Evolutionary conservation across 2,888 invertebrate genomes (phyloP).

Genomic region (Venustoraphidia nigricollis): DNA sequence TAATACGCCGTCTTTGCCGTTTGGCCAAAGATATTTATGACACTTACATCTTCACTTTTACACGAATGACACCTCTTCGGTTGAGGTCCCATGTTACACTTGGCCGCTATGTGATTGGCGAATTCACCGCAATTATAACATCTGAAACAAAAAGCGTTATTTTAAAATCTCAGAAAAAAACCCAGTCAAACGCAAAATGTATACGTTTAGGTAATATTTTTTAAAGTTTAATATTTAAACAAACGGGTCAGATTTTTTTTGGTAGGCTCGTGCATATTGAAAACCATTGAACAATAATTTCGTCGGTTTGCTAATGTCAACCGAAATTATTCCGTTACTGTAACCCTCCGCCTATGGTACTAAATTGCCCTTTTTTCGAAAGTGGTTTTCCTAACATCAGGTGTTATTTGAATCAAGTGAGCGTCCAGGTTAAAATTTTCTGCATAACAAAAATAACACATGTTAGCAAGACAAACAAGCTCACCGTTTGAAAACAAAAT

Average conservation of each 20-base stretch:
- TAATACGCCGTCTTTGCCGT: too few species aligned
- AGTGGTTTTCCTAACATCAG: too few species aligned
- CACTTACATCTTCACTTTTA: constrained; percentile 50
- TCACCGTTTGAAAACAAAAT: neutral
- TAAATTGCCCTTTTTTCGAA: too few species aligned
- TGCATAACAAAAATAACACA: neutral
- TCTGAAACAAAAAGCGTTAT: constrained; percentile 29
- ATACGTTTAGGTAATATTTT: neutral
- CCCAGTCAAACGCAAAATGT: neutral
- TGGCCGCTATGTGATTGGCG: constrained; percentile 82
- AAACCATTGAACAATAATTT: too few species aligned
- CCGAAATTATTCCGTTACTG: too few species aligned
- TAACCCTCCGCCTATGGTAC: too few species aligned
- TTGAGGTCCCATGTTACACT: constrained; percentile 75
- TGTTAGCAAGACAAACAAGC: neutral
- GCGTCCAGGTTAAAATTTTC: too few species aligned
- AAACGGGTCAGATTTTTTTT: neutral
- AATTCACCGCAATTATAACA: constrained; percentile 91
- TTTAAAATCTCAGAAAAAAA: constrained; percentile 10
- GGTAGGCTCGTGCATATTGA: too few species aligned
- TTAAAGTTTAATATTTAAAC: constrained; percentile 1
- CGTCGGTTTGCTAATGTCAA: too few species aligned
- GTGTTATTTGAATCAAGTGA: too few species aligned
- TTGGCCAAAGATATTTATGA: too few species aligned
- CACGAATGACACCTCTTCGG: constrained; percentile 86